Base-by-base conservation (phyloP, 2,797 vertebrate species). In the Eulemur rubriventer region DNA sequence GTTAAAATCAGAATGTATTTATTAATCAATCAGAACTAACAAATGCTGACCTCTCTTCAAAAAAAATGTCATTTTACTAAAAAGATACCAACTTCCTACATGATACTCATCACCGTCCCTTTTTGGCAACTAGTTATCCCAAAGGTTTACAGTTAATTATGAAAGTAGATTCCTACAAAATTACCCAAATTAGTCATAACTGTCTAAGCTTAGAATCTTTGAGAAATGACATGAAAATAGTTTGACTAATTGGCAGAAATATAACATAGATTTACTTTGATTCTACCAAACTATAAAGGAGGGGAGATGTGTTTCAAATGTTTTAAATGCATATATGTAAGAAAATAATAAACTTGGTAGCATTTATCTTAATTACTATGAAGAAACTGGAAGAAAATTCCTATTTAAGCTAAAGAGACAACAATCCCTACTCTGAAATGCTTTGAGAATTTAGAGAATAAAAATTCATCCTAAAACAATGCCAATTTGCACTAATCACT, bases 21-120 rank as follows among this genome's bases (percentile, higher is more conserved):
- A 83, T 48, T 48, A 80, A 63, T 46, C 75, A 75, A 75, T n/a
- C 12, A 35, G 14, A 57, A 35, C 18, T 67, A 87, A 65, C 5
- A 87, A 95, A 67, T 50, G 30, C 17, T 84, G 63, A 79, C 28
- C 24, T 48, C 26, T 78, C 83, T 83, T 84, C 48, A 50, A 94
- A 89, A 28, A 35, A 82, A 87, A 95, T 75, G 18, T 22, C 50
- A 96, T 59, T 70, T 94, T 96, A 69, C 28, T 91, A 63, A 82
- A 87, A 91, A 88, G 26, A 78, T 43, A 70, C n/a, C 61, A 83
- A 94, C 41, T 95, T 81, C n/a, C 82, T 87, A 35, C 22, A 73
- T 87, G 30, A 87, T 18, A 75, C 22, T 65, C 67, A 65, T 38
- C 12, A 91, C 12, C 12, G 30, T 22, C 18, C 46, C 65, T 43